Evolutionary conservation across 1,140 invertebrate genomes (phyloP), one percentile per base, ranked within the genome.

Genomic region (Zaprionus kolodkinae): DNA sequence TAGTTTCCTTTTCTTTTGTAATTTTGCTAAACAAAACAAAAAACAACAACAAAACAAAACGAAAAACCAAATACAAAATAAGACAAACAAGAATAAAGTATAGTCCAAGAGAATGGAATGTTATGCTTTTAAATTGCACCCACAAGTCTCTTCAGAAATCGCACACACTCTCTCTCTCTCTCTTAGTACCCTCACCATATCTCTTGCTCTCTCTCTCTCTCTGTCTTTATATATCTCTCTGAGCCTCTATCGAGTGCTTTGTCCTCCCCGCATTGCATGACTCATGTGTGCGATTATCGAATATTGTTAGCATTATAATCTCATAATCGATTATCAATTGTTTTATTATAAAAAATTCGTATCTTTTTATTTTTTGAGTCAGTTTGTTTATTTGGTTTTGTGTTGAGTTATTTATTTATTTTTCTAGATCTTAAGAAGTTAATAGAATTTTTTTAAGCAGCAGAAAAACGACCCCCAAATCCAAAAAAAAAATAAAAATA

Each of bases 71-170:
- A 40, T 40, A 40, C 38, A 40, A 40, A 48, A 45, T 30, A 45
- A 57, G 55, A 40, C 50, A 15, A 63, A 52, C 50, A 17, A 27
- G 6, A 57, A n/a, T 33, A 36, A 36, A 57, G 52, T 57, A 40
- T 48, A 48, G 50, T 57, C 54, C 64, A 45, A 45, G 50, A 55
- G 15, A 54, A 61, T 36, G 69, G 67, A 70, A 75, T 71, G 60
- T 75, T 40, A 59, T 57, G 67, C 68, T 76, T 76, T 60, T 48
- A 54, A 71, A 75, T 36, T 64, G 67, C 72, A 75, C 72, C 25
- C 9, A 27, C 33, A 35, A 17, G 15, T 56, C 45, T 59, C 62
- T 65, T 15, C 40, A 15, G 40, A 45, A 15, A n/a, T 45, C 40
- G 40, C 40, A 40, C 13, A 40, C 38, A 12, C 33, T 45, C 17